Base-by-base conservation (phyloP, 1,140 invertebrate species). In the Aphis craccivora region DNA sequence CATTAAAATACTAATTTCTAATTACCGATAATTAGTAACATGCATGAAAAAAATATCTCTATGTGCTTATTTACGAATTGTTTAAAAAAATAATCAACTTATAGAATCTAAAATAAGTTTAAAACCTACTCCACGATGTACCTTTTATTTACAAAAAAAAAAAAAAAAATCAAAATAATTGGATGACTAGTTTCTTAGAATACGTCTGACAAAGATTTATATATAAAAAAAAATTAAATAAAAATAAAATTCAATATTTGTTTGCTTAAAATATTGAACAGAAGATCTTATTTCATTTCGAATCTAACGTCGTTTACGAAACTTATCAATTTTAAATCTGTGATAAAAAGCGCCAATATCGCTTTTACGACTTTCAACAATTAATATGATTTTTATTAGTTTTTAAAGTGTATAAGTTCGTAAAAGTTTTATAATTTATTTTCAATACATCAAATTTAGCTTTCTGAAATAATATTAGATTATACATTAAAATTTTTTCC, bases 371-470 rank as follows among this genome's bases (percentile, higher is more conserved):
- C 60, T 76, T 35, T 14, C 4, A 14, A n/a, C 11, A 76, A 76
- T 76, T 76, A 76, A 76, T 76, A 35, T 76, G 30, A 7, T 18
- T 76, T 76, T n/a, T 76, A 76, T 76, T 76, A 14, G 60, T 76
- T 76, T 76, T 76, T 76, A n/a, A 76, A 76, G 60, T 76, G 11
- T 76, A 76, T 67, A 76, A n/a, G 60, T 76, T 76, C n/a, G n/a
- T 76, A 76, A 76, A 76, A 76, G 60, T 76, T 76, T n/a, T 51
- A 51, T 51, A 51, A 51, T 51, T 51, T 76, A 76, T 76, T n/a
- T 76, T 76, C 60, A 76, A 76, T 76, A n/a, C 30, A 76, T n/a
- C 30, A n/a, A n/a, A 67, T n/a, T 76, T 76, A n/a, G 30, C 60
- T 76, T 76, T n/a, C 2, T n/a, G 5, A 76, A 76, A 76, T 18